phyloP scores from a whole-genome alignment of 2,113 vertebrate genomes.

The Emydocephalus ijimae region DNA sequence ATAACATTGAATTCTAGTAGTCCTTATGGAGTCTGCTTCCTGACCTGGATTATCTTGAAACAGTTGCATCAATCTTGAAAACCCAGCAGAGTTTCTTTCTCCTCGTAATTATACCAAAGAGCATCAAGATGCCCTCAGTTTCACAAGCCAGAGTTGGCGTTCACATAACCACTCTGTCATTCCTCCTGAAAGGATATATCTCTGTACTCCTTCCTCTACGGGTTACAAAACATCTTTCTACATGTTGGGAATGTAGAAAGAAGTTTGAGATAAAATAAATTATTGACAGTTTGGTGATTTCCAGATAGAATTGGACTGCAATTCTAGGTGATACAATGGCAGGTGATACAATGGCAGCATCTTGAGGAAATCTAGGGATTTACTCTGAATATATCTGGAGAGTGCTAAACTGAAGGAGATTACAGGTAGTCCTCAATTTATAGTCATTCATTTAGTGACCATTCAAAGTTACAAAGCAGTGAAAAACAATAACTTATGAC shows the following conservation, averaged over 20 bases:
- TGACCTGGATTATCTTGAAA: background rate
- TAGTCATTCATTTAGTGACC: background rate
- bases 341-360: background rate
- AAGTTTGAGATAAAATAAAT: background rate
- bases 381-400: background rate
- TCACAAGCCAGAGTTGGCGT: background rate
- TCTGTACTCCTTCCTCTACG: background rate
- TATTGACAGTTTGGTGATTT: background rate
- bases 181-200: background rate
- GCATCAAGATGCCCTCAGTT: background rate
- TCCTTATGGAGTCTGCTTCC: background rate
- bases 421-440: background rate
- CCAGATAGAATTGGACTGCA: background rate
- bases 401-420: background rate
- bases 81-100: background rate
- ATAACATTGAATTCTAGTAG: background rate
- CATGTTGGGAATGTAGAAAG: constrained; percentile 30
- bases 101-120: background rate
- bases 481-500: background rate
- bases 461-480: background rate
- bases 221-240: background rate
- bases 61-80: background rate
- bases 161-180: background rate
- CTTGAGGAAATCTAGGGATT: background rate
- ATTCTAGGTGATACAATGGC: background rate